Conservation (phyloP, 2,888 invertebrate genomes). For the Actias luna region DNA sequence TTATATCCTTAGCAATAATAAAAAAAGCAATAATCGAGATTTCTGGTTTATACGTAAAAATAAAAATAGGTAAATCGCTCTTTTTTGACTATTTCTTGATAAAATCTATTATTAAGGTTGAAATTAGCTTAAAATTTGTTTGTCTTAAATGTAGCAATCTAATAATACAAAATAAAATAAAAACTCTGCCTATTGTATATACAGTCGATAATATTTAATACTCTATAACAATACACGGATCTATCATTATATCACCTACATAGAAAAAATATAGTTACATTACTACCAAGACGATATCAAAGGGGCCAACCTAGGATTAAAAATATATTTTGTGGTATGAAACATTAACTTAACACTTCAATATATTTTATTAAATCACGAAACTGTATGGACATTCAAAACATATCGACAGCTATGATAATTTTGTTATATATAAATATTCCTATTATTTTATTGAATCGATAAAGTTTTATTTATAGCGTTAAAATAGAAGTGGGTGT, state of each 20-base stretch:
- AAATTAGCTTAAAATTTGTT: neutral
- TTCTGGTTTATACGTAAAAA: neutral
- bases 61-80: neutral
- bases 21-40: neutral
- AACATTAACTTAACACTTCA: neutral
- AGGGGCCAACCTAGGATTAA: conserved; percentile 18
- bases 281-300: conserved; percentile 19
- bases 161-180: neutral
- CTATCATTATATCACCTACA: neutral
- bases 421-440: too few species aligned
- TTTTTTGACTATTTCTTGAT: neutral
- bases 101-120: neutral
- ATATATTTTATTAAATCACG: neutral
- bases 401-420: neutral
- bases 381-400: neutral
- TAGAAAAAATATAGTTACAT: neutral
- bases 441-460: too few species aligned
- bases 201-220: neutral
- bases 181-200: neutral
- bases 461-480: too few species aligned
- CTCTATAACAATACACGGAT: neutral
- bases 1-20: too few species aligned
- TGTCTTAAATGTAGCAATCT: neutral
- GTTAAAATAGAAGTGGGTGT: too few species aligned
- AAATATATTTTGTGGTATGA: conserved; percentile 12